Conservation (phyloP, 2,888 invertebrate species). For the Loripinus fragilis region DNA sequence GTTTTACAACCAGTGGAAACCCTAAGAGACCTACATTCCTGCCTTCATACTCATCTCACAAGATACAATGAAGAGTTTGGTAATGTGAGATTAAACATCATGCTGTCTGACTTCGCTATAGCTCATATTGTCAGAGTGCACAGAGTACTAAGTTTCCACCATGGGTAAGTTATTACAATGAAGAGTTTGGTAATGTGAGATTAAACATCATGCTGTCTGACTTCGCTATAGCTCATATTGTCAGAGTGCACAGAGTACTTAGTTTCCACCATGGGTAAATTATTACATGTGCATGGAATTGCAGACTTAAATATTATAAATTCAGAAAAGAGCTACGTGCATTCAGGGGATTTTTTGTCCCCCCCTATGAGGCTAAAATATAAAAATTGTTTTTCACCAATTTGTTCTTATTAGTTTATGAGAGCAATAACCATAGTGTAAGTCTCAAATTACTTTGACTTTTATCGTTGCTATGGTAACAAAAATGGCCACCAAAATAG, state of each 20-base stretch:
- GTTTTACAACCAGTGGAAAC: constrained; percentile 79
- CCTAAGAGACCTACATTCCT: constrained; percentile 78
- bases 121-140: constrained; percentile 81
- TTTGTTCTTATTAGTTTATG: no score
- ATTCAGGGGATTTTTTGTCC: no score
- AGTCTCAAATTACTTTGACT: no score
- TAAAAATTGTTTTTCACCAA: no score
- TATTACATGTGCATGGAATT: no score
- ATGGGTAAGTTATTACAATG: constrained; percentile 82
- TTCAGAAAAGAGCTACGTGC: no score
- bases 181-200: constrained; percentile 82
- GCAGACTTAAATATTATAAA: no score
- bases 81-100: constrained; percentile 80
- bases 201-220: constrained; percentile 82
- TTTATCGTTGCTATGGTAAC: no score
- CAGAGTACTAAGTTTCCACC: constrained; percentile 81
- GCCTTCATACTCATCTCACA: constrained; percentile 80
- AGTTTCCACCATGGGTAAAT: constrained; percentile 82
- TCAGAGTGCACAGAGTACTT: constrained; percentile 81
- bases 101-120: constrained; percentile 82
- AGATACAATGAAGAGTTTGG: constrained; percentile 83
- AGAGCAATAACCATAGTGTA: no score
- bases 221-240: constrained; percentile 80
- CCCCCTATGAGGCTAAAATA: no score
- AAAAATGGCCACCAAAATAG: no score